Percentiles rank a stretch among this genome's conserved stretches.
phyloP scores from a whole-genome alignment of 2,888 invertebrate species.

The Limnephilus lunatus region DNA sequence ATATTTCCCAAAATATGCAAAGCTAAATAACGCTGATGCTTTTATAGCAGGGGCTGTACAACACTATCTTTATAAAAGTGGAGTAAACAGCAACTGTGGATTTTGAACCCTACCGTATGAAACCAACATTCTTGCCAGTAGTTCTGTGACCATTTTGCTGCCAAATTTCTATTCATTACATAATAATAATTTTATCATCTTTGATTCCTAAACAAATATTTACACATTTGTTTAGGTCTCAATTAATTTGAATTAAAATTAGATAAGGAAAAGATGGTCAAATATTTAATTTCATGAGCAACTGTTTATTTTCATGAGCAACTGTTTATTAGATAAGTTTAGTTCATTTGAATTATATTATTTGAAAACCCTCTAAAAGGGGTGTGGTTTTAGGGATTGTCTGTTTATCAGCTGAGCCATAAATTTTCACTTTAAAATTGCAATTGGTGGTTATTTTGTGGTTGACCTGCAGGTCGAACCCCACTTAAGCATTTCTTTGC shows the following conservation, averaged over 20 bases:
- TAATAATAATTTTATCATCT: not conserved
- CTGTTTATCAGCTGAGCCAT: not conserved
- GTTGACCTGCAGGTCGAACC: not conserved
- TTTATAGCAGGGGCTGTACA: no score
- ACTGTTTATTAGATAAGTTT: not conserved
- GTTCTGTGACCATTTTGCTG: not conserved
- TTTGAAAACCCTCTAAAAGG: not conserved
- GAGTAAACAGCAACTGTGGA: not conserved
- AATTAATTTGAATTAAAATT: not conserved
- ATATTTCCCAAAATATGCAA: no score
- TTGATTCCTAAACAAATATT: slow-evolving; percentile 25
- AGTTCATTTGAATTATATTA: not conserved
- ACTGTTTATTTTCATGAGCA: not conserved
- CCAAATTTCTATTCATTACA: not conserved
- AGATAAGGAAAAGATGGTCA: not conserved
- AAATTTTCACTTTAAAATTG: not conserved
- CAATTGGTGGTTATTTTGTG: not conserved
- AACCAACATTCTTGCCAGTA: not conserved
- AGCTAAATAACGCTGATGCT: no score
- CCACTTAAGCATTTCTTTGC: no score
- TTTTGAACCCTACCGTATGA: not conserved
- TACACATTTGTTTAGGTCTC: not conserved
- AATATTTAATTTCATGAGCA: not conserved
- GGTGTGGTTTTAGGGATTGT: not conserved
- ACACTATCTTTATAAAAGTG: not conserved